Evolutionary conservation across 1,140 invertebrate genomes (phyloP).

Genomic region (Streblospio benedicti): DNA sequence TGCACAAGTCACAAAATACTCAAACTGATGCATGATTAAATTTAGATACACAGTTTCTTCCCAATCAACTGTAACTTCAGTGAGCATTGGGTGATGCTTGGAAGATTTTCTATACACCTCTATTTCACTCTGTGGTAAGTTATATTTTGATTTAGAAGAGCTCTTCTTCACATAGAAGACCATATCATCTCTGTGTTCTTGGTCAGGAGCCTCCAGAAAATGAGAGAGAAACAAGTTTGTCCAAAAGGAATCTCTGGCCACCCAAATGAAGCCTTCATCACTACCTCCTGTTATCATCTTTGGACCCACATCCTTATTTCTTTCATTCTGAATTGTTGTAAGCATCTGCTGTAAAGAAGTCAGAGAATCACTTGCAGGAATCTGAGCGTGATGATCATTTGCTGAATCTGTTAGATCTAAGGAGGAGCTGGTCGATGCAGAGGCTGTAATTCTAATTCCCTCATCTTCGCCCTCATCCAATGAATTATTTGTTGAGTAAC

Average conservation of each 20-base stretch:
- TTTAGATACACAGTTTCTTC: constrained; percentile 99
- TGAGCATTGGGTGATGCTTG: constrained; percentile 79
- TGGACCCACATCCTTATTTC: too few species aligned
- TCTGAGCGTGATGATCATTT: too few species aligned
- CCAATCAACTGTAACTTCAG: constrained; percentile 94
- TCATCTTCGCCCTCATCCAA: too few species aligned
- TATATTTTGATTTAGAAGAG: constrained; percentile 72
- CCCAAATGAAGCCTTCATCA: constrained; percentile 36
- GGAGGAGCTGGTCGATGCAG: too few species aligned
- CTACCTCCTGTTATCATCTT: too few species aligned
- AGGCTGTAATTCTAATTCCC: too few species aligned
- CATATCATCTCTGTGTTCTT: constrained; percentile 81
- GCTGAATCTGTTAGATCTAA: too few species aligned
- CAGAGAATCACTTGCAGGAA: too few species aligned
- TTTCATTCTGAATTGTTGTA: too few species aligned
- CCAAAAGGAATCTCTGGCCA: constrained; percentile 66
- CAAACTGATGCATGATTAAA: constrained; percentile 92
- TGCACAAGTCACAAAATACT: constrained; percentile 91
- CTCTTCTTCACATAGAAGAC: constrained; percentile 91
- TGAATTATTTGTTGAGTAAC: too few species aligned
- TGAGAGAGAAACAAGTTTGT: constrained; percentile 88
- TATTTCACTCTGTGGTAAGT: constrained; percentile 81
- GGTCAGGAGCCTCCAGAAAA: constrained; percentile 77
- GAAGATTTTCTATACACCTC: constrained; percentile 93
- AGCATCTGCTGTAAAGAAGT: too few species aligned